phyloP scores from a whole-genome alignment of 2,797 vertebrate genomes.

The Aulostomus chinensis region DNA sequence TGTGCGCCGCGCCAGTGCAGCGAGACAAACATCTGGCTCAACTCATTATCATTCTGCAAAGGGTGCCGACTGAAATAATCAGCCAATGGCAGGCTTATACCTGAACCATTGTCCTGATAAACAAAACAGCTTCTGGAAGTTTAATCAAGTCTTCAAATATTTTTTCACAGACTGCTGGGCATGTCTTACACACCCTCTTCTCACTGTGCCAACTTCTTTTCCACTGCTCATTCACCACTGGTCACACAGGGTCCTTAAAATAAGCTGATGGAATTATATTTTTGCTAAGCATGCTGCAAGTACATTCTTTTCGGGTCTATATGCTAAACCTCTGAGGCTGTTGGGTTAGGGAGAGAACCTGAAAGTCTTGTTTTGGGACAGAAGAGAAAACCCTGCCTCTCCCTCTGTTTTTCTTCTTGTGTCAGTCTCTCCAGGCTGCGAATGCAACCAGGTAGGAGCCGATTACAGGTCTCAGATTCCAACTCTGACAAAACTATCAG shows the following conservation, averaged over 20 bases:
- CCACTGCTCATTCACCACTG: background rate
- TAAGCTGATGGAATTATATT: constrained; percentile 10
- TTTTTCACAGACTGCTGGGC: background rate
- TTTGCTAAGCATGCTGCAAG: constrained; percentile 9
- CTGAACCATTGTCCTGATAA: too few relatives aligned
- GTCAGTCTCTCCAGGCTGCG: constrained; percentile 8
- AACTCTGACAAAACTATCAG: constrained; percentile 1
- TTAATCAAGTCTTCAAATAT: too few relatives aligned
- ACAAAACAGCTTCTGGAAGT: too few relatives aligned
- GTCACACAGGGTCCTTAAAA: constrained; percentile 6
- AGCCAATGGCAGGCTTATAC: too few relatives aligned
- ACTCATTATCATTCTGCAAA: too few relatives aligned
- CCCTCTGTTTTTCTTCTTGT: constrained; percentile 8
- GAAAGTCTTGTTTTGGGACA: constrained; percentile 72
- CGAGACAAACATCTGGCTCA: too few relatives aligned
- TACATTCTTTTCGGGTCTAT: constrained; percentile 1
- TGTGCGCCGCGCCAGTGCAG: too few relatives aligned
- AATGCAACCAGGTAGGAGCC: constrained; percentile 23
- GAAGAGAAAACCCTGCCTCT: constrained; percentile 21
- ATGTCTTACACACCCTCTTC: background rate
- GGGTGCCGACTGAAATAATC: too few relatives aligned
- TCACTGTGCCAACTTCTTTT: background rate
- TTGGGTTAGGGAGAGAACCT: constrained; percentile 47
- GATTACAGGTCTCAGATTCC: constrained; percentile 66
- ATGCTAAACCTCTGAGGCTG: constrained; percentile 14